Evolutionary conservation across 2,113 vertebrate species (phyloP).

Genomic region (Peromyscus californicus): DNA sequence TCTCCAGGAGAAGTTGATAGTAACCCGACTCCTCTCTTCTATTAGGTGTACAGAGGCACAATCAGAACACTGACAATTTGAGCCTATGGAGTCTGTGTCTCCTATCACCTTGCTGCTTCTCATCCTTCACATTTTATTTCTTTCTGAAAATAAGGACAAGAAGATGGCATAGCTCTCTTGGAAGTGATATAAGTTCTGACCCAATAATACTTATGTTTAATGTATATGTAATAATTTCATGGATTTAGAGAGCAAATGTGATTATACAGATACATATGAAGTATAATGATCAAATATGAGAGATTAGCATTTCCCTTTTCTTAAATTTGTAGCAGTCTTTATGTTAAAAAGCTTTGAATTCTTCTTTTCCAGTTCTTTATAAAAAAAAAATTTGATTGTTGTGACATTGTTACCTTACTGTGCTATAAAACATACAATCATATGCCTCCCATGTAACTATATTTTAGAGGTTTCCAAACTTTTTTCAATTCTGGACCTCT

Average conservation of each 20-base stretch:
- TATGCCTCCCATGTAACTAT: neutral
- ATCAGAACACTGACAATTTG: constrained; percentile 13
- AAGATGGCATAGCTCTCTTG: neutral
- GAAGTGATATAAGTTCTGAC: neutral
- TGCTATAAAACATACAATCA: neutral
- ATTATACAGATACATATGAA: neutral
- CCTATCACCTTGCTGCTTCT: neutral
- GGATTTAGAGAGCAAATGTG: neutral
- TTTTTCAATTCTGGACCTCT: too few species aligned
- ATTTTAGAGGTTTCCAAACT: neutral
- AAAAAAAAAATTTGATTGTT: neutral
- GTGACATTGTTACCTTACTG: neutral
- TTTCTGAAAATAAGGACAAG: neutral
- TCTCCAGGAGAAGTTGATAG: constrained; percentile 55
- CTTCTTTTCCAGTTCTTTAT: neutral
- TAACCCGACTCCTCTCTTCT: constrained; percentile 57
- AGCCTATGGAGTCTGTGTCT: neutral
- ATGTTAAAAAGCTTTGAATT: neutral
- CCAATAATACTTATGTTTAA: neutral
- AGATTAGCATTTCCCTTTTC: neutral
- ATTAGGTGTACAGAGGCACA: neutral
- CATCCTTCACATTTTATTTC: constrained; percentile 5
- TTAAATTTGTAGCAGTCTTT: neutral
- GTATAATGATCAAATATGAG: neutral
- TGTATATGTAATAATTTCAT: neutral